phyloP scores from a whole-genome alignment of 2,113 vertebrate species.

The Hirundichthys speculiger region DNA sequence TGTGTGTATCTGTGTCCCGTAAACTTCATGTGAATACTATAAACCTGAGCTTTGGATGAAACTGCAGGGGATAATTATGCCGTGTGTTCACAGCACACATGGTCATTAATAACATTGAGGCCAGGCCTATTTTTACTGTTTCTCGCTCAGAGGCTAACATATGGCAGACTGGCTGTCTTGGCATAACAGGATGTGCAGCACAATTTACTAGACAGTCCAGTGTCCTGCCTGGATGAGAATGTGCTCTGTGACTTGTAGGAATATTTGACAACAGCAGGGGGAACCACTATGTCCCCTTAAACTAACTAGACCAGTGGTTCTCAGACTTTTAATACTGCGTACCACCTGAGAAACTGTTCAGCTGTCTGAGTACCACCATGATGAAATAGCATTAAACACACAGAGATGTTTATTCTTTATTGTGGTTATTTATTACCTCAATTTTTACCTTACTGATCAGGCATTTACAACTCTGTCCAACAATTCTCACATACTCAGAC shows the following conservation, averaged over 20 bases:
- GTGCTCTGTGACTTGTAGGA: conserved; percentile 31
- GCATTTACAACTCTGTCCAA: too few species aligned
- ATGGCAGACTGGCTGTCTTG: conserved; percentile 43
- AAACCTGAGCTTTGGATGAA: conserved; percentile 49
- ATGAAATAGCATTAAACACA: neutral
- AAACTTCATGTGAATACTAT: conserved; percentile 30
- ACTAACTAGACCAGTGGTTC: neutral
- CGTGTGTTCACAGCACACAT: conserved; percentile 48
- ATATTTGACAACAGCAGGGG: conserved; percentile 64
- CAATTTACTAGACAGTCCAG: conserved; percentile 20
- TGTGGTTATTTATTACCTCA: too few species aligned
- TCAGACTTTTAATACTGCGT: too few species aligned
- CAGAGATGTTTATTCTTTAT: too few species aligned
- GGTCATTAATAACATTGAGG: conserved; percentile 44
- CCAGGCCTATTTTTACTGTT: conserved; percentile 44
- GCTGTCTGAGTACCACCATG: too few species aligned
- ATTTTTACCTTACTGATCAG: too few species aligned
- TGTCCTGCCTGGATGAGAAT: conserved; percentile 7
- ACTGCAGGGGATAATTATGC: conserved; percentile 61
- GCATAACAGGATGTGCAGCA: conserved; percentile 36
- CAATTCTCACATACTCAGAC: too few species aligned
- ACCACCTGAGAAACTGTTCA: too few species aligned
- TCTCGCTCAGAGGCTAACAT: conserved; percentile 61
- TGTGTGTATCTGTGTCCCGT: conserved; percentile 22
- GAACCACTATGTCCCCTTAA: conserved; percentile 39